phyloP scores from a whole-genome alignment of 1,140 invertebrate genomes.

The Bombus difficillimus region DNA sequence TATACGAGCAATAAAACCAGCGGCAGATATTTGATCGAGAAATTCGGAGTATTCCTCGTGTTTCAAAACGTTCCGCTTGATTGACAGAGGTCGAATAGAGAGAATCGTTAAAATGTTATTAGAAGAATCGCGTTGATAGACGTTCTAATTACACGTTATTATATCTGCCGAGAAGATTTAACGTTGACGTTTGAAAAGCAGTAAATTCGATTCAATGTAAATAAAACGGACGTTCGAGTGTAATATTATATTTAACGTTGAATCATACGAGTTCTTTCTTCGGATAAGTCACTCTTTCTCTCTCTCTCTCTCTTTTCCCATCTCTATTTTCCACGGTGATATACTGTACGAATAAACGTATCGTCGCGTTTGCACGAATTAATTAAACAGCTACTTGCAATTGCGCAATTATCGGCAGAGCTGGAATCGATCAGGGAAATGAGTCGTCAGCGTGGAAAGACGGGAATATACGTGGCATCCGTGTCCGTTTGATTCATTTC shows the following conservation, averaged over 20 bases:
- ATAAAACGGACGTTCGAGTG: neutral
- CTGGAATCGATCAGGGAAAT: neutral
- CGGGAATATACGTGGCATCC: neutral
- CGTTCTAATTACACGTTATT: neutral
- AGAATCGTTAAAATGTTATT: neutral
- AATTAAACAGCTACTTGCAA: constrained; percentile 27
- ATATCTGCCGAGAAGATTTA: neutral
- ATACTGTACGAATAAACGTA: neutral
- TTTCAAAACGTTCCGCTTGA: neutral
- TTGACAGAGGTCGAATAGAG: neutral
- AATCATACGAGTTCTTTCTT: neutral
- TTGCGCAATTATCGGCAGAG: constrained; percentile 23
- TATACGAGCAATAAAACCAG: neutral
- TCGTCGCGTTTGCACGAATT: neutral
- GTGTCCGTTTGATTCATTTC: neutral
- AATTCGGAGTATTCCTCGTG: neutral
- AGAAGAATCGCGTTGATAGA: neutral
- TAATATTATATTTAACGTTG: neutral
- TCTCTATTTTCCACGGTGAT: neutral
- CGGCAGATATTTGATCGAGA: neutral
- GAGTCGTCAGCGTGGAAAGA: neutral
- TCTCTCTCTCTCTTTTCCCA: neutral
- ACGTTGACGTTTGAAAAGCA: neutral
- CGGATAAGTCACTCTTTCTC: neutral
- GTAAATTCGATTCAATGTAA: too few relatives aligned